Conservation (phyloP, 2,797 vertebrate species). For the Pantherophis vulpinus region DNA sequence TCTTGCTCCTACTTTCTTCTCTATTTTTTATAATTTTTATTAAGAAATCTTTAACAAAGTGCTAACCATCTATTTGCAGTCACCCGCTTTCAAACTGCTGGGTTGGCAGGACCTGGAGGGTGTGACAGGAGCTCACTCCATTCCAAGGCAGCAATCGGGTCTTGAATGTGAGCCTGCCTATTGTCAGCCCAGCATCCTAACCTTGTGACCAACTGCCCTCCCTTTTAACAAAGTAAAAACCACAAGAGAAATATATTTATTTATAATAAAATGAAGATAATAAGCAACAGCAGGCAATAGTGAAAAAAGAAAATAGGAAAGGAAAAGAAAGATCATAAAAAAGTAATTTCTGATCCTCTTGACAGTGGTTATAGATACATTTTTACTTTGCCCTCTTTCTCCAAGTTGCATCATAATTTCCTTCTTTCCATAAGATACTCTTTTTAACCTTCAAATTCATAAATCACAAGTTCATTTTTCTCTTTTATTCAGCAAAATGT, state of each 20-base stretch:
- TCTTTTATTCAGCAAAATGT: background rate
- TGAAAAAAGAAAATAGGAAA: background rate
- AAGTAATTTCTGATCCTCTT: background rate
- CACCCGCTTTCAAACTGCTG: background rate
- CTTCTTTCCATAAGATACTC: background rate
- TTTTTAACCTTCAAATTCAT: background rate
- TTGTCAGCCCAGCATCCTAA: background rate
- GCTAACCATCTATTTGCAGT: no score
- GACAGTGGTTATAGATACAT: background rate
- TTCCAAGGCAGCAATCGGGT: background rate
- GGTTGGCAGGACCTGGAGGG: background rate
- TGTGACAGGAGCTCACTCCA: background rate
- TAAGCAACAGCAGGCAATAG: background rate
- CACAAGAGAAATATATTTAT: background rate
- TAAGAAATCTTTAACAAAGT: no score
- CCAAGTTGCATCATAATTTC: background rate
- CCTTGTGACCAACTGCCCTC: background rate
- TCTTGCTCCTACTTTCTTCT: no score
- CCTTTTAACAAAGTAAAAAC: background rate
- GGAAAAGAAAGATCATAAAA: background rate
- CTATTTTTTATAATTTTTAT: no score
- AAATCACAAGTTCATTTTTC: background rate
- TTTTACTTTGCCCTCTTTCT: background rate
- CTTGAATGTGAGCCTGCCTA: background rate
- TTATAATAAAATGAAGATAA: background rate